These are phyloP conservation scores for Varanus komodoensis DNA, from an alignment of 2,113 vertebrate genomes.

Conservation along the genomic window DNA sequence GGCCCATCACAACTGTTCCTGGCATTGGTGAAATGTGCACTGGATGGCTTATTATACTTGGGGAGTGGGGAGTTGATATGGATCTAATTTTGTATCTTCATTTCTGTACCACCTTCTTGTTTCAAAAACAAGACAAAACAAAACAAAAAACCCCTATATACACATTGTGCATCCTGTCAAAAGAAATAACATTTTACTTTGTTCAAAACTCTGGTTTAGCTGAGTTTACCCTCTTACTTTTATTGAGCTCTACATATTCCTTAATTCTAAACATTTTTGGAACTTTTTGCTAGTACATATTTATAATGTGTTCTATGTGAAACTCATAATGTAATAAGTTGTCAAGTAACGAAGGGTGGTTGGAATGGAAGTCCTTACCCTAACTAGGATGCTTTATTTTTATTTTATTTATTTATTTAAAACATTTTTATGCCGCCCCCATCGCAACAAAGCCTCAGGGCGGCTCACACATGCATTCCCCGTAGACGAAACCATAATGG, in stretches of 20 bases:
- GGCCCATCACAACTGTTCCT: not conserved
- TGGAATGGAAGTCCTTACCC: not conserved
- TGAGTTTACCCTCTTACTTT: not conserved
- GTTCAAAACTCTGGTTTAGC: not conserved
- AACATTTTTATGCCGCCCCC: too few species aligned
- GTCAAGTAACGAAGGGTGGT: not conserved
- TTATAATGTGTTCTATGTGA: not conserved
- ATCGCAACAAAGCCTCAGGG: too few species aligned
- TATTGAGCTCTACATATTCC: not conserved
- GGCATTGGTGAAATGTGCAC: not conserved
- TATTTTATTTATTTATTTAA: too few species aligned
- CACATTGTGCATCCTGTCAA: not conserved
- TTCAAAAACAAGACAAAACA: not conserved
- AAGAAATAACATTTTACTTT: not conserved
- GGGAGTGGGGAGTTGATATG: not conserved
- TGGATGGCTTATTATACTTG: not conserved
- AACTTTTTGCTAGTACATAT: not conserved
- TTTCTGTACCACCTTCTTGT: not conserved
- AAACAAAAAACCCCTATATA: too few species aligned
- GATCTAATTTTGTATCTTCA: not conserved
- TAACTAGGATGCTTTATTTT: not conserved
- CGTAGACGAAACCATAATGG: not conserved
- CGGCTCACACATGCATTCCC: not conserved
- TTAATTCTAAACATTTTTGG: not conserved
- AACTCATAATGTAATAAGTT: not conserved